Conservation (phyloP, 1,140 invertebrate species). For the Solenopsis fugax region DNA sequence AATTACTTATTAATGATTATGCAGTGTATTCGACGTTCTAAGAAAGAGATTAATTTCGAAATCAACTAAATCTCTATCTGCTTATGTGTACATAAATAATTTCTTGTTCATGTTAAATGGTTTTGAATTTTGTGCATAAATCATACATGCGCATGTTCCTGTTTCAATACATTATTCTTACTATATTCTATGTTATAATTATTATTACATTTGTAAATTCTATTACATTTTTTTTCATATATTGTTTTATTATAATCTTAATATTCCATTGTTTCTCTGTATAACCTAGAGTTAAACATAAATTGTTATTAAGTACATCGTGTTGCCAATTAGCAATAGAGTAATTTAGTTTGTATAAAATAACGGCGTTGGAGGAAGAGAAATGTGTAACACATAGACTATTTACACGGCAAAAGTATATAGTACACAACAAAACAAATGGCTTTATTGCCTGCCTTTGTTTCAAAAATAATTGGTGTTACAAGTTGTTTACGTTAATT, state of each 20-base stretch:
- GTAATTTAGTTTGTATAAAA: constrained; percentile 28
- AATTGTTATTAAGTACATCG: constrained; percentile 10
- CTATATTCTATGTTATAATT: background rate
- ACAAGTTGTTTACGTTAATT: background rate
- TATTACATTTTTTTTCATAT: background rate
- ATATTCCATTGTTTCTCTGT: background rate
- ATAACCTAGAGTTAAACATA: background rate
- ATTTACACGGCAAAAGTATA: background rate
- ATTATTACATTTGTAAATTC: background rate
- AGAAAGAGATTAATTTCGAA: constrained; percentile 12
- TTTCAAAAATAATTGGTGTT: constrained; percentile 20
- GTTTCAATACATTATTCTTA: background rate
- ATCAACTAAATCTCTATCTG: constrained; percentile 18
- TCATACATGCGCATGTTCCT: background rate
- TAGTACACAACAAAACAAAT: background rate
- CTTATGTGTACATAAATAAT: background rate
- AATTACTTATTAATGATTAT: constrained; percentile 7
- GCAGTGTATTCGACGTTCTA: background rate
- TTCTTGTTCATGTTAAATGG: constrained; percentile 10
- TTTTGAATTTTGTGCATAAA: constrained; percentile 7
- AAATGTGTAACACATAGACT: background rate
- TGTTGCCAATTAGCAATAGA: background rate
- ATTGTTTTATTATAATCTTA: background rate
- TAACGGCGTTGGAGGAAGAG: background rate
- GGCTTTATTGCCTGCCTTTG: constrained; percentile 6